Conservation (phyloP, 2,113 vertebrate genomes). For the Halichoeres trimaculatus region DNA sequence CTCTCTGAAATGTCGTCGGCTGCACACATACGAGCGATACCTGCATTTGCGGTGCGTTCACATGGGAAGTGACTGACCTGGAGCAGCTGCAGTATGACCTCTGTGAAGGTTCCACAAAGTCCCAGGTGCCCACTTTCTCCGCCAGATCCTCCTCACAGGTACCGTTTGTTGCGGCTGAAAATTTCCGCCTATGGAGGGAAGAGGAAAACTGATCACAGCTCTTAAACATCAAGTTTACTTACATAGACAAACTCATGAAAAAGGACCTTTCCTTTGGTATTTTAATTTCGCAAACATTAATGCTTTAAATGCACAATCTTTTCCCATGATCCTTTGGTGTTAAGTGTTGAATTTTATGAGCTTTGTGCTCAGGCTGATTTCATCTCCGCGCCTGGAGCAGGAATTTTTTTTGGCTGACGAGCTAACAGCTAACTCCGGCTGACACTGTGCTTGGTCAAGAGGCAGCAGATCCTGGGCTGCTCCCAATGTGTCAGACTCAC, state of each 20-base stretch:
- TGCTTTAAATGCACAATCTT: neutral
- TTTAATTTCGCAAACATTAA: neutral
- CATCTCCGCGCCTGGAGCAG: conserved; percentile 45
- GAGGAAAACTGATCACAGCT: neutral
- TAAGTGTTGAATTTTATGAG: conserved; percentile 4
- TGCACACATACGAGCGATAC: neutral
- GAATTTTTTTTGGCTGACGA: conserved; percentile 58
- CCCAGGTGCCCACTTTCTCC: conserved; percentile 90
- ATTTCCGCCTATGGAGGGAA: conserved; percentile 88
- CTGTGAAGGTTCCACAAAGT: conserved; percentile 94
- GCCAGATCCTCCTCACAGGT: conserved; percentile 89
- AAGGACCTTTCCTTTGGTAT: neutral
- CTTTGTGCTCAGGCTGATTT: conserved; percentile 38
- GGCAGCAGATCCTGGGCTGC: conserved; percentile 53
- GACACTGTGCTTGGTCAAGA: conserved; percentile 64
- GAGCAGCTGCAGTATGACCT: conserved; percentile 94
- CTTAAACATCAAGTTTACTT: neutral
- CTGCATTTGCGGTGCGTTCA: neutral
- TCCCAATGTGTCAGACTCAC: conserved; percentile 65
- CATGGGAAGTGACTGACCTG: conserved; percentile 82
- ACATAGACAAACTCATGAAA: neutral
- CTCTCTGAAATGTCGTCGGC: conserved; percentile 42
- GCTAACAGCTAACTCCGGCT: conserved; percentile 55
- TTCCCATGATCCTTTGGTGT: conserved; percentile 17
- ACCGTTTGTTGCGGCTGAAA: conserved; percentile 89